Evolutionary conservation across 2,888 invertebrate genomes (phyloP).

Genomic region (Drosophila nigritarsus): DNA sequence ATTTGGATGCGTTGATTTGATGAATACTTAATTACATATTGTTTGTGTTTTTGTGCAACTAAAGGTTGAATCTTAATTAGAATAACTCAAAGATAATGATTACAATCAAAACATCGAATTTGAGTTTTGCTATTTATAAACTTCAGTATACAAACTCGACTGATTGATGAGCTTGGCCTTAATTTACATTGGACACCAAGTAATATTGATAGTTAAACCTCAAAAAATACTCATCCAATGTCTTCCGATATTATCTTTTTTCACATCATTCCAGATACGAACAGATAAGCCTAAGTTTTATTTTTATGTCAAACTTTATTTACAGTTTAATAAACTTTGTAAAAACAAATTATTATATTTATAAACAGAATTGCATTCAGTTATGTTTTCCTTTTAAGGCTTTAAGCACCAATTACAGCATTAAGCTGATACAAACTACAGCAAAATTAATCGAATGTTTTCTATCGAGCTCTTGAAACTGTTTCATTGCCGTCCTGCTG

Average conservation of each 20-base stretch:
- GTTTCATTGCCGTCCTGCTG: conserved; percentile 29
- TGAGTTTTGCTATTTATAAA: conserved; percentile 36
- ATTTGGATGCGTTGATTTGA: conserved; percentile 29
- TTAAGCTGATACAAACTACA: conserved; percentile 13
- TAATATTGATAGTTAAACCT: conserved; percentile 13
- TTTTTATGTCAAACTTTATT: background rate
- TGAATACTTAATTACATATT: conserved; percentile 35
- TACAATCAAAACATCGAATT: conserved; percentile 13
- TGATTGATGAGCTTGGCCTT: conserved; percentile 55
- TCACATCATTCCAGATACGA: background rate
- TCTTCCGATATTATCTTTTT: background rate
- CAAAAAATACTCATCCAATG: conserved; percentile 10
- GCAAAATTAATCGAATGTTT: conserved; percentile 41
- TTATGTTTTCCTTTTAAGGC: conserved; percentile 3
- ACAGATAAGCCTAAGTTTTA: background rate
- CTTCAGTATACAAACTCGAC: background rate
- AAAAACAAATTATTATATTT: background rate
- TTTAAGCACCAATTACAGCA: conserved; percentile 6
- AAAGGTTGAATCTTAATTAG: conserved; percentile 39
- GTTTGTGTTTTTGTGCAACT: conserved; percentile 13
- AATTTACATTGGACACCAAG: conserved; percentile 26
- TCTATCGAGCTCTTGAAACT: conserved; percentile 41
- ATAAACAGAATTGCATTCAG: background rate
- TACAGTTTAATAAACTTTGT: background rate
- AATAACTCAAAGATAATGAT: conserved; percentile 26